Evolutionary conservation across 1,140 invertebrate genomes (phyloP).

Genomic region (Dendrolimus punctatus): DNA sequence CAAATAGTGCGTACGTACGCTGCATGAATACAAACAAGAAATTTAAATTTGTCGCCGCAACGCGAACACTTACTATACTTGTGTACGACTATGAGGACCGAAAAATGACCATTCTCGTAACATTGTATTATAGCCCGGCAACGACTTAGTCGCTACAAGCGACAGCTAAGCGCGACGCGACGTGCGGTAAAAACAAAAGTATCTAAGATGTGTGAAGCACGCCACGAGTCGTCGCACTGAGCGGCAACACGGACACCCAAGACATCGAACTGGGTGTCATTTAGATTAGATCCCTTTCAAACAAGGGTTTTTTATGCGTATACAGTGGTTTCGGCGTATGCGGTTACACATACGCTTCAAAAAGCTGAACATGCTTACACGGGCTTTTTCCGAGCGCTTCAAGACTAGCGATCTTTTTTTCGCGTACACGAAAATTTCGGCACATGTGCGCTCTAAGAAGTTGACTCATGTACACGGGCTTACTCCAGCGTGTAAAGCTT

Average conservation of each 20-base stretch:
- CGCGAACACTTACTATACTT: slow-evolving; percentile 23
- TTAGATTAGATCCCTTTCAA: neutral
- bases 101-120: slow-evolving; percentile 33
- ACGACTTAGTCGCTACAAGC: no score
- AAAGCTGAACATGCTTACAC: neutral
- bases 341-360: neutral
- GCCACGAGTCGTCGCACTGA: no score
- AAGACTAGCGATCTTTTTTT: neutral
- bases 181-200: neutral
- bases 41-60: slow-evolving; percentile 52
- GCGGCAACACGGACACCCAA: no score
- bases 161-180: neutral
- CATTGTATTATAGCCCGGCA: slow-evolving; percentile 17
- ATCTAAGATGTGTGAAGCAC: no score
- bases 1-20: slow-evolving; percentile 33
- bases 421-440: neutral
- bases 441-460: neutral
- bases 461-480: neutral
- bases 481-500: neutral
- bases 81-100: slow-evolving; percentile 20
- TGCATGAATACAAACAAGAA: slow-evolving; percentile 56
- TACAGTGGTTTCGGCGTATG: neutral
- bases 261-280: no score
- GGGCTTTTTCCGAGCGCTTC: neutral
- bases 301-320: neutral